Conservation (phyloP, 2,797 vertebrate genomes). For the Catamblyrhynchus diadema region DNA sequence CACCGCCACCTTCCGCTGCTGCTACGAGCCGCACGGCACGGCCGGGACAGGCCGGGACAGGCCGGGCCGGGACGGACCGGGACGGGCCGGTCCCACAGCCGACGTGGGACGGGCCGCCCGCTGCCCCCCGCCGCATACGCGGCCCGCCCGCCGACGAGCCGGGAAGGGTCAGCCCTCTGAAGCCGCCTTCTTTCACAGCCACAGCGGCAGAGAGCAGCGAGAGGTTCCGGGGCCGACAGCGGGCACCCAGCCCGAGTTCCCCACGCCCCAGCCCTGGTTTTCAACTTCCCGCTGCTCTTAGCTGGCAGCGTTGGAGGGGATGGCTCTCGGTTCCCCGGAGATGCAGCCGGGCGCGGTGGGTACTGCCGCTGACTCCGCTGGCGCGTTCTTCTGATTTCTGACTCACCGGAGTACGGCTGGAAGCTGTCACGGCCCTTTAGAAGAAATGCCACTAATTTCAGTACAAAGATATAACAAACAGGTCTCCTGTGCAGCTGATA, state of each 20-base stretch:
- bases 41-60: background rate
- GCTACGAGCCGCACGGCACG: background rate
- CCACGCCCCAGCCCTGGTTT: background rate
- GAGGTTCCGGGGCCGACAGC: background rate
- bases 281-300: background rate
- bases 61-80: background rate
- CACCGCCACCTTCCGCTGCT: too few relatives aligned
- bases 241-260: rapidly evolving
- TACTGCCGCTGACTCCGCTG: background rate
- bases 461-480: background rate
- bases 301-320: rapidly evolving
- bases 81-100: background rate
- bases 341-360: rapidly evolving
- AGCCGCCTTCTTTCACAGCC: too few relatives aligned
- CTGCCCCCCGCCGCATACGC: too few relatives aligned
- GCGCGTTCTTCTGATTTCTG: rapidly evolving
- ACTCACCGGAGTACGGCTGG: background rate
- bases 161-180: background rate
- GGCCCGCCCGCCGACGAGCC: background rate
- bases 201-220: background rate
- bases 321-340: rapidly evolving
- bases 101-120: too few relatives aligned
- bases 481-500: background rate
- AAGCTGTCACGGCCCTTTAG: background rate
- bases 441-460: background rate